Evolutionary conservation across 2,113 vertebrate species (phyloP).

Genomic region (Osmerus eperlanus): DNA sequence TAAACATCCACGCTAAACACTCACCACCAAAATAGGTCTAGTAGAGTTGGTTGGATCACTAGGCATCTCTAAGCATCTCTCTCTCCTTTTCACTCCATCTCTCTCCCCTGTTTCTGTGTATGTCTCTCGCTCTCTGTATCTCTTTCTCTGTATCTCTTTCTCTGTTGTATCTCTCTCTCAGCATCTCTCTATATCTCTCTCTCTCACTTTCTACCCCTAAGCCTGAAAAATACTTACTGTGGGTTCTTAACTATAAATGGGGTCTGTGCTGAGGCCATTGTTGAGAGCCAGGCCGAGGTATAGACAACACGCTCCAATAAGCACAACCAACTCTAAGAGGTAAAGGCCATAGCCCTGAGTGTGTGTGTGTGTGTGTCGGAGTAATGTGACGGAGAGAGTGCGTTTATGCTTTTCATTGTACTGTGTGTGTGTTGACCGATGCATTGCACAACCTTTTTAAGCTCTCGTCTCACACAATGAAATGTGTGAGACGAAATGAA

Average conservation of each 20-base stretch:
- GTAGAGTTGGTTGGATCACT: too few relatives aligned
- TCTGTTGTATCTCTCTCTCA: too few relatives aligned
- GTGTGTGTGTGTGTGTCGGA: neutral
- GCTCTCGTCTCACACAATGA: too few relatives aligned
- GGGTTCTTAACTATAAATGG: conserved; percentile 68
- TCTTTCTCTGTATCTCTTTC: too few relatives aligned
- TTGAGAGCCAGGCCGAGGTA: conserved; percentile 57
- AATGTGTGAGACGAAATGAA: too few relatives aligned
- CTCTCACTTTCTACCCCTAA: conserved; percentile 31
- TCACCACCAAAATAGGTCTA: too few relatives aligned
- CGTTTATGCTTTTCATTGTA: neutral
- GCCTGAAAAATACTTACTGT: conserved; percentile 56
- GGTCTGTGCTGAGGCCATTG: conserved; percentile 62
- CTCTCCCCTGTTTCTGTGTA: too few relatives aligned
- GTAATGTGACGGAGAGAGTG: neutral
- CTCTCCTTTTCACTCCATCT: too few relatives aligned
- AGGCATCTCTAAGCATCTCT: too few relatives aligned
- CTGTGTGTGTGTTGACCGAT: neutral
- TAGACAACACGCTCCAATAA: conserved; percentile 70
- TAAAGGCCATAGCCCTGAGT: conserved; percentile 42
- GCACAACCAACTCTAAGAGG: conserved; percentile 60
- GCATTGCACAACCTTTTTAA: too few relatives aligned
- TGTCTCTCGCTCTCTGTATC: too few relatives aligned
- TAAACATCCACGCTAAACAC: too few relatives aligned
- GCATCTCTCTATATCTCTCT: neutral